These are phyloP conservation scores for Aldrovandia affinis DNA, from an alignment of 2,797 vertebrate species.

Conservation along the genomic window DNA sequence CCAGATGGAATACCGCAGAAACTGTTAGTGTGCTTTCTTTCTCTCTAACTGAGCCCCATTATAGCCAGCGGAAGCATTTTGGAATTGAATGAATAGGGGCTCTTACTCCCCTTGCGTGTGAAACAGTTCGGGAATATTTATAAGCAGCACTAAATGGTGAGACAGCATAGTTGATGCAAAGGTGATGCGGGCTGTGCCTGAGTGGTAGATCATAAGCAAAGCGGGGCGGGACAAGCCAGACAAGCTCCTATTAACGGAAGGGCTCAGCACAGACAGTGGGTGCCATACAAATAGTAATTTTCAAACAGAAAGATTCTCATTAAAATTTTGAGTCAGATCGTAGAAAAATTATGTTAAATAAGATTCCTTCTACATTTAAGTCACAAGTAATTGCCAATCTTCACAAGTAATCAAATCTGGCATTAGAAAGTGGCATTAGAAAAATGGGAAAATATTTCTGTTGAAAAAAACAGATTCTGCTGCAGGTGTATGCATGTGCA, in stretches of 20 bases:
- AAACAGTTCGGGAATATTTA: not conserved
- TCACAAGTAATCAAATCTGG: not conserved
- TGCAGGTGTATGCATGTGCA: not conserved
- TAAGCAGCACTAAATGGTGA: not conserved
- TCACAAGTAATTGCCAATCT: not conserved
- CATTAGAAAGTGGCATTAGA: not conserved
- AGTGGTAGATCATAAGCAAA: not conserved
- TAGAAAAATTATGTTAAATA: not conserved
- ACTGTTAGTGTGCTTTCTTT: not conserved
- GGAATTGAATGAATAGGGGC: conserved; percentile 16
- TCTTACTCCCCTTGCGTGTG: not conserved
- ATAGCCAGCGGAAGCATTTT: not conserved
- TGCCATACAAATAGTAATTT: not conserved
- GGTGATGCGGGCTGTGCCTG: not conserved
- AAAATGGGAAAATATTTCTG: not conserved
- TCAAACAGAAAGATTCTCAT: conserved; percentile 4
- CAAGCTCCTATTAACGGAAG: not conserved
- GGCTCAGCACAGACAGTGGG: not conserved
- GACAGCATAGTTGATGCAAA: not conserved
- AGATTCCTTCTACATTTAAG: not conserved
- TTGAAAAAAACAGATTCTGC: not conserved
- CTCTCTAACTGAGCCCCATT: not conserved
- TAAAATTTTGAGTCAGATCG: not conserved
- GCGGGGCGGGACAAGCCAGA: not conserved
- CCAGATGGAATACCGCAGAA: not conserved